Evolutionary conservation across 2,888 invertebrate genomes (phyloP).

Genomic region (Odontomyia ornata): DNA sequence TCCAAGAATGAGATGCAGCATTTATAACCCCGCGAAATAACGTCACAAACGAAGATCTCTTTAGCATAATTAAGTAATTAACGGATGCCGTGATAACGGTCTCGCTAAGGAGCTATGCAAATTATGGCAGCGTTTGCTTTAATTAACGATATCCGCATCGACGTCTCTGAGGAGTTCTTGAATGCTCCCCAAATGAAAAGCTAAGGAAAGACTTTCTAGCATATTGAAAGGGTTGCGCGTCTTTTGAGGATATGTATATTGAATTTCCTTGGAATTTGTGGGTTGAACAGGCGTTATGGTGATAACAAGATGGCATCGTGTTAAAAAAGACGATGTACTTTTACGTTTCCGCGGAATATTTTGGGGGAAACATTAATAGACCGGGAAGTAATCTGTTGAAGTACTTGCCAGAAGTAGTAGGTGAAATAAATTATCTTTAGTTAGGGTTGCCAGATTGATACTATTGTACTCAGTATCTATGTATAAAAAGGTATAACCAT

Average conservation of each 20-base stretch:
- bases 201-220: background rate
- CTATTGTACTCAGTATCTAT: no score
- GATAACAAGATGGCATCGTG: constrained; percentile 38
- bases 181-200: constrained; percentile 13
- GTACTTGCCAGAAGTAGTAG: background rate
- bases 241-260: constrained; percentile 12
- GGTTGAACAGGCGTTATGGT: constrained; percentile 39
- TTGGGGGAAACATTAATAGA: constrained; percentile 39
- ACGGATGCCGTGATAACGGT: constrained; percentile 54
- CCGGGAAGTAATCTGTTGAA: constrained; percentile 16
- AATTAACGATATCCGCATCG: constrained; percentile 43
- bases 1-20: no score
- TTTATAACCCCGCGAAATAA: constrained; percentile 15
- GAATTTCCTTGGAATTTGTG: constrained; percentile 34
- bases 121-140: constrained; percentile 45
- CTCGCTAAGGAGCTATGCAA: constrained; percentile 46
- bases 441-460: no score
- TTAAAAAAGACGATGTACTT: constrained; percentile 20
- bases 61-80: constrained; percentile 57
- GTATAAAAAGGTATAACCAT: no score
- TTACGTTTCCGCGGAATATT: constrained; percentile 31
- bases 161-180: constrained; percentile 26
- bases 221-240: constrained; percentile 31
- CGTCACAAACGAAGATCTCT: constrained; percentile 49
- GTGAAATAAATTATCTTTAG: background rate